These are phyloP conservation scores for Staurois parvus DNA, from an alignment of 2,797 vertebrate genomes.

Conservation along the genomic window DNA sequence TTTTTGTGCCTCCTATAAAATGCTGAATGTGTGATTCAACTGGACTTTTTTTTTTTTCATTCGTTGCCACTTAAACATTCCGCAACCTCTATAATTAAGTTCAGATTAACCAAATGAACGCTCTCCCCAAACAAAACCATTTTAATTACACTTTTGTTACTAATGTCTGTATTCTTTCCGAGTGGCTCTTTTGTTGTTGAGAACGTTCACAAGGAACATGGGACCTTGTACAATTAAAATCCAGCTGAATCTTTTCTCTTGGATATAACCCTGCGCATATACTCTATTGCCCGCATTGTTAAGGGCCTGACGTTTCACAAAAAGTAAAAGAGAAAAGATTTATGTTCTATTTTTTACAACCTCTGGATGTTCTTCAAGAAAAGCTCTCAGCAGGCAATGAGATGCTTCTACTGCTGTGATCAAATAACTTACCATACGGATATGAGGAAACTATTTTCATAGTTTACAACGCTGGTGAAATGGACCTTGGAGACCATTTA, in stretches of 20 bases:
- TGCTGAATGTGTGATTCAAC: slow-evolving; percentile 31
- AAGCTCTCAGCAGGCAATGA: slow-evolving; percentile 35
- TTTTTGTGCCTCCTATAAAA: slow-evolving; percentile 12
- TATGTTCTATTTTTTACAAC: slow-evolving; percentile 49
- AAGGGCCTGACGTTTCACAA: not conserved
- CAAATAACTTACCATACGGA: slow-evolving; percentile 53
- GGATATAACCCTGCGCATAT: slow-evolving; percentile 3
- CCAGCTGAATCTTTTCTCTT: slow-evolving; percentile 23
- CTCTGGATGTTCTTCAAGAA: slow-evolving; percentile 54
- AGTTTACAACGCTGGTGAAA: slow-evolving; percentile 50
- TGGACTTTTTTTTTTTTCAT: not conserved
- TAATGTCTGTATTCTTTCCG: slow-evolving; percentile 18
- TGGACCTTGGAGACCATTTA: slow-evolving; percentile 55
- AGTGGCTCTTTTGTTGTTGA: slow-evolving; percentile 8
- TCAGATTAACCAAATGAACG: slow-evolving; percentile 51
- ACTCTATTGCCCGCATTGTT: slow-evolving; percentile 25
- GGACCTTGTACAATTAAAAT: slow-evolving; percentile 34
- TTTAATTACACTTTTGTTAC: slow-evolving; percentile 58
- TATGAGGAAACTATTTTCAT: slow-evolving; percentile 49
- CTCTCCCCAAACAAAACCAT: slow-evolving; percentile 36
- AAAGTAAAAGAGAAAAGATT: slow-evolving; percentile 21
- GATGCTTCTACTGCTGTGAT: slow-evolving; percentile 41
- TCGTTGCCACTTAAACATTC: slow-evolving; percentile 23
- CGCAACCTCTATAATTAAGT: slow-evolving; percentile 49
- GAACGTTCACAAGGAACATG: slow-evolving; percentile 31